Evolutionary conservation across 2,113 vertebrate genomes (phyloP), one percentile per base, ranked within the genome.

Genomic region (Ciconia stormi): DNA sequence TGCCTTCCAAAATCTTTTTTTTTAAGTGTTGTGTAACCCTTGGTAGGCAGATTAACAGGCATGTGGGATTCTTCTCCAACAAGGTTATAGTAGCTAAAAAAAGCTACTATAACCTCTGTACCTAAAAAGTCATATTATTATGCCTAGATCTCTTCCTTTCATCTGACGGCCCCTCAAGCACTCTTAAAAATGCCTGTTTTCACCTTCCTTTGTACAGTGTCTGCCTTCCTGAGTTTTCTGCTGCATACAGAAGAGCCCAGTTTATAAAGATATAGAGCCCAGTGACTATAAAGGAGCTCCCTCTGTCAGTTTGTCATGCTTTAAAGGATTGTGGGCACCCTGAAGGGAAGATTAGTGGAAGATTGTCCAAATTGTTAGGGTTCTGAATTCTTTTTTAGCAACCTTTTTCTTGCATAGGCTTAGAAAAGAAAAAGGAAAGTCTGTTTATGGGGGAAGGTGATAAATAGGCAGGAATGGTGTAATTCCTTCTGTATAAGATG

Each of bases 261-360:
- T 86, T 94, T 95, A 97, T 97, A 90, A 95, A 97, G 95, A 97
- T 88, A 94, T 62, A 93, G 89, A 89, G 63, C 53, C 62, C 58
- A 56, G 58, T 0, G 2, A 89, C 77, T 61, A 89, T 72, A 95
- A 95, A 96, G 95, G 89, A 91, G 46, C 81, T 91, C 62, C 6
- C 66, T 93, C 70, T 70, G 94, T 94, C 93, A 95, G 80, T 93
- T 84, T 91, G 94, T 96, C 93, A 97, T 94, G 95, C 95, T 97
- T 95, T 96, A 97, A 95, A 96, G 96, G 96, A 97, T 97, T 97
- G 91, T 89, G 81, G 93, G 89, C 96, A 93, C 96, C 97, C 96
- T 95, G 94, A 95, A 93, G 95, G 74, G 96, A 93, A 95, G 97
- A 96, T 97, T 96, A 97, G 87, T 59, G 49, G 73, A 91, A 87